Evolutionary conservation across 53 echinoderm and acorn worm species (phyloP).

Genomic region (Patiria pectinifera): DNA sequence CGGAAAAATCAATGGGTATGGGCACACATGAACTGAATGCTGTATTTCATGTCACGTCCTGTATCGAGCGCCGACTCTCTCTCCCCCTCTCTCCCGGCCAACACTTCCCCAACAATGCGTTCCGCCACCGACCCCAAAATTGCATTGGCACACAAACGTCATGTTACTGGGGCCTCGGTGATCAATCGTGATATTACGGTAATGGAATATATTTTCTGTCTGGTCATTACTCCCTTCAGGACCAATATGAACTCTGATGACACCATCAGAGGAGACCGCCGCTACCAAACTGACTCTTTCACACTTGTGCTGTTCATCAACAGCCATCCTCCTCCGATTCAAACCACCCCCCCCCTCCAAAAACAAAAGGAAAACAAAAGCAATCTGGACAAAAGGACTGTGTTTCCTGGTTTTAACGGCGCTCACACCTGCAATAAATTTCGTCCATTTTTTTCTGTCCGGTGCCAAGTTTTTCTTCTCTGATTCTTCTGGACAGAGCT

Average conservation of each 20-base stretch:
- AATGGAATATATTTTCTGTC: slow-evolving; percentile 62
- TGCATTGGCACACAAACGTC: slow-evolving; percentile 58
- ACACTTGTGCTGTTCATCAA: slow-evolving; percentile 32
- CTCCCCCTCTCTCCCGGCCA: neutral
- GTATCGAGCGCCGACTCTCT: slow-evolving; percentile 35
- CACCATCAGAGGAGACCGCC: slow-evolving; percentile 19
- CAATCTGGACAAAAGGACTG: neutral
- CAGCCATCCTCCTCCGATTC: neutral
- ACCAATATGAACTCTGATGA: slow-evolving; percentile 43
- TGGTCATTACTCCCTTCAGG: slow-evolving; percentile 39
- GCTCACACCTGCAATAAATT: slow-evolving; percentile 40
- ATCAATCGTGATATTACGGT: slow-evolving; percentile 55
- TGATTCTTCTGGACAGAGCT: slow-evolving; percentile 3
- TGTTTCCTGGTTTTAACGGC: slow-evolving; percentile 9
- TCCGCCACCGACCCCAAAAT: neutral
- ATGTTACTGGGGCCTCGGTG: slow-evolving; percentile 9
- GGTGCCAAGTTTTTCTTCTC: neutral
- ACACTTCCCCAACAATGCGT: slow-evolving; percentile 45
- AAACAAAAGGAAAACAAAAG: neutral
- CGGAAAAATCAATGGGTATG: slow-evolving; percentile 47
- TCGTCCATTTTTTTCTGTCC: slow-evolving; percentile 41
- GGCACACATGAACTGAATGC: slow-evolving; percentile 41
- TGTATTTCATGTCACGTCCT: slow-evolving; percentile 59
- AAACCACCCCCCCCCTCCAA: neutral
- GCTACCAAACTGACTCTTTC: slow-evolving; percentile 1